Conservation (phyloP, 2,888 invertebrate genomes). For the Pollenia amentaria region DNA sequence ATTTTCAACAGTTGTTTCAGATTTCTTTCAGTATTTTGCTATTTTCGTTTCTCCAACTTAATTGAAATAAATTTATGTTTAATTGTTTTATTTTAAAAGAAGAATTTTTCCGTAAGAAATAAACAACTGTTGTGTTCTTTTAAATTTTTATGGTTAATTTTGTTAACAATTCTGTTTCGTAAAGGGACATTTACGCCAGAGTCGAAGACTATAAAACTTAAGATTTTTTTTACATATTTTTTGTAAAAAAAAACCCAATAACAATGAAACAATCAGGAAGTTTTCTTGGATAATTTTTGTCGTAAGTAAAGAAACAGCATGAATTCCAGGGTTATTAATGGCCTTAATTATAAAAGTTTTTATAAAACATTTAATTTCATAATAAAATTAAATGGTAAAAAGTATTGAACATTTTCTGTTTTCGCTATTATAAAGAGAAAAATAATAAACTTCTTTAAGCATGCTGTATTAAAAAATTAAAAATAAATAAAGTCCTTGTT, state of each 20-base stretch:
- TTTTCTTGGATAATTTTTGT: neutral
- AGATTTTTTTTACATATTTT: conserved; percentile 5
- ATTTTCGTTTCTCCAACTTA: conserved; percentile 4
- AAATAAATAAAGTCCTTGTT: no score
- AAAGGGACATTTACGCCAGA: neutral
- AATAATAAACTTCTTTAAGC: no score
- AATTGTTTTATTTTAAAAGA: neutral
- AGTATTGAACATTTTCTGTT: neutral
- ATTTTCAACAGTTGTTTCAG: neutral
- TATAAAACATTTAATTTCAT: neutral
- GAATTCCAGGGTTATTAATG: conserved; percentile 72
- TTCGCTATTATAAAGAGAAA: neutral
- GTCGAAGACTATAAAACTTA: neutral
- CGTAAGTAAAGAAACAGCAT: neutral
- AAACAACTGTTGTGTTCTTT: no score
- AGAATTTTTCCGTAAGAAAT: no score
- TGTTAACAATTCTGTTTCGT: neutral
- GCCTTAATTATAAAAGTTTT: conserved; percentile 74
- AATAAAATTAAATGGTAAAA: conserved; percentile 15
- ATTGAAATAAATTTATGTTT: conserved; percentile 32
- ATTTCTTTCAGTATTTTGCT: neutral
- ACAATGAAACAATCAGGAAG: conserved; percentile 44
- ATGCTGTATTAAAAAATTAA: no score
- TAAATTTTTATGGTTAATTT: neutral
- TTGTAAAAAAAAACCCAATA: neutral